Evolutionary conservation across 2,888 invertebrate species (phyloP), one percentile per base, ranked within the genome.

Genomic region (Eretmocerus hayati): DNA sequence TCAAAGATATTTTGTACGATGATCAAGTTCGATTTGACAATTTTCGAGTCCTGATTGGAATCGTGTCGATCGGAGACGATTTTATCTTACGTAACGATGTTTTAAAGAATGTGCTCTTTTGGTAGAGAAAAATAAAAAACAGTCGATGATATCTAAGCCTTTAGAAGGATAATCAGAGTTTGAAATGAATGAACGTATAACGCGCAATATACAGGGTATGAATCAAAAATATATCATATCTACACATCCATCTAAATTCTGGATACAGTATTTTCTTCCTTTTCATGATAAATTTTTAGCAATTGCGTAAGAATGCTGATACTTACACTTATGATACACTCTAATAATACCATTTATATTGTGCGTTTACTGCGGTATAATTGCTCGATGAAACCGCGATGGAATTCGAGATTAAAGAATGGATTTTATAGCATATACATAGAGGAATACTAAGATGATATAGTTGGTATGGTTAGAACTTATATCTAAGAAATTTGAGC

Each of bases 11-110:
- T 59, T 60, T 58, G 49, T 59, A 59, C 44, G 54, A 56, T 49
- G 53, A 58, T 57, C 41, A 60, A 58, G 58, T 60, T 60, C 60
- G 49, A 63, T 60, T 61, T 54, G 39, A 26, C 46, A 41, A 56
- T 51, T 55, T 42, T 48, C 39, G 54, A 52, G 39, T 38, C 18
- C 21, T 42, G 33, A 50, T 45, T n/a, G n/a, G n/a, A n/a, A n/a
- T n/a, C n/a, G n/a, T n/a, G n/a, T n/a, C n/a, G n/a, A n/a, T n/a
- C n/a, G n/a, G n/a, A n/a, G n/a, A n/a, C n/a, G n/a, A n/a, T n/a
- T n/a, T n/a, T n/a, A n/a, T n/a, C n/a, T n/a, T n/a, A n/a, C n/a
- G n/a, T n/a, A n/a, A n/a, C n/a, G n/a, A n/a, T n/a, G n/a, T n/a
- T n/a, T n/a, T n/a, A n/a, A n/a, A n/a, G 30, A 48, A 8, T 42